Conservation (phyloP, 2,888 invertebrate genomes). For the Metacarcinus magister region DNA sequence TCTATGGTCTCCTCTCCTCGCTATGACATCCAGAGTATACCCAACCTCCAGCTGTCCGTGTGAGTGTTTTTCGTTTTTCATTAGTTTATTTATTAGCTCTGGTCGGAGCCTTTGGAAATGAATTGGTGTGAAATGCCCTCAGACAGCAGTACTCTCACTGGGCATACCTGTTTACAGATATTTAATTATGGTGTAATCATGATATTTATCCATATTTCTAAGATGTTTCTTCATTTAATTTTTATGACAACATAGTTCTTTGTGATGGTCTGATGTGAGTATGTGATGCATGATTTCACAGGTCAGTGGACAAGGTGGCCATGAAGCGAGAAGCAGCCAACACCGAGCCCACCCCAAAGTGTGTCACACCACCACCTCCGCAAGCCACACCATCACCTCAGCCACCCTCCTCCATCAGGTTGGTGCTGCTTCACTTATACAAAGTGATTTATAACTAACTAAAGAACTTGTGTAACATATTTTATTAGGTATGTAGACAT, state of each 20-base stretch:
- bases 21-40: conserved; percentile 75
- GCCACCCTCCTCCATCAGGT: conserved; percentile 65
- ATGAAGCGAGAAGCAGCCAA: conserved; percentile 35
- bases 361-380: conserved; percentile 73
- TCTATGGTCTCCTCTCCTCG: conserved; percentile 63
- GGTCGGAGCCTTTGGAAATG: too few relatives aligned
- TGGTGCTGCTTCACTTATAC: background rate
- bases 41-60: conserved; percentile 70
- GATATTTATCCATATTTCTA: background rate
- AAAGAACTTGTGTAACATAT: background rate
- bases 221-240: background rate
- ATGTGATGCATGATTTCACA: background rate
- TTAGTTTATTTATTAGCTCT: too few relatives aligned
- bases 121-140: background rate
- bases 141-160: background rate
- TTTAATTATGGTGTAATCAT: background rate
- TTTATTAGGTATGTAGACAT: background rate
- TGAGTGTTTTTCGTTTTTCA: conserved; percentile 46
- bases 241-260: background rate
- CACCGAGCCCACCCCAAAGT: conserved; percentile 60
- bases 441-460: background rate
- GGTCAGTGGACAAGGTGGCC: conserved; percentile 69
- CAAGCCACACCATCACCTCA: conserved; percentile 71
- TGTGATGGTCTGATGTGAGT: background rate
- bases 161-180: background rate